Evolutionary conservation across 64 coral and sea anemone genomes (phyloP).

Genomic region (Pocillopora verrucosa): DNA sequence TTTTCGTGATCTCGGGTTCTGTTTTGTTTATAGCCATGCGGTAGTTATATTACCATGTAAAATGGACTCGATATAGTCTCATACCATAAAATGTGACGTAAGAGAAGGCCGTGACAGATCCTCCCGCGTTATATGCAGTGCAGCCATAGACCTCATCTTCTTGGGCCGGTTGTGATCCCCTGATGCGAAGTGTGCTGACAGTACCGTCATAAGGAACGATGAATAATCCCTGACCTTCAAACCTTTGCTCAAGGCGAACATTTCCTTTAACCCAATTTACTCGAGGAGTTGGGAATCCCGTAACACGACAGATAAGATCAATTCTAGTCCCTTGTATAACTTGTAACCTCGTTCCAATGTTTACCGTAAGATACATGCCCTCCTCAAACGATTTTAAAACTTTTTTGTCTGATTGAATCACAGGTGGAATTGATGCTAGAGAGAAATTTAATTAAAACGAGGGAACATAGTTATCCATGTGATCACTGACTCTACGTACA

Average conservation of each 20-base stretch:
- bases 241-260: background rate
- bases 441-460: background rate
- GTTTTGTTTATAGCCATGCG: too few relatives aligned
- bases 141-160: conserved; percentile 15
- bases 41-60: too few relatives aligned
- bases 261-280: conserved; percentile 24
- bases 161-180: background rate
- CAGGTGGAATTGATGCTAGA: background rate
- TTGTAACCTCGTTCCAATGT: conserved; percentile 13
- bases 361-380: background rate
- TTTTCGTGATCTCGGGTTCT: too few relatives aligned
- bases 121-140: conserved; percentile 8
- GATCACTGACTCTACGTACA: background rate
- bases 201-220: conserved; percentile 19
- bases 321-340: conserved; percentile 1
- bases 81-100: conserved; percentile 32
- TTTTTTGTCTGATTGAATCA: background rate
- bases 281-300: conserved; percentile 17
- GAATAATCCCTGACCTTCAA: background rate
- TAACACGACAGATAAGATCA: conserved; percentile 16
- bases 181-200: conserved; percentile 12
- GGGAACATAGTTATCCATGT: background rate
- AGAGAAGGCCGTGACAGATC: conserved; percentile 15
- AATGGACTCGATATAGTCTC: background rate
- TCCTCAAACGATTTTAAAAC: conserved; percentile 5